Percentiles rank a stretch among this genome's conserved stretches.
phyloP scores from a whole-genome alignment of 2,888 invertebrate genomes.

The Brachylomia viminalis region DNA sequence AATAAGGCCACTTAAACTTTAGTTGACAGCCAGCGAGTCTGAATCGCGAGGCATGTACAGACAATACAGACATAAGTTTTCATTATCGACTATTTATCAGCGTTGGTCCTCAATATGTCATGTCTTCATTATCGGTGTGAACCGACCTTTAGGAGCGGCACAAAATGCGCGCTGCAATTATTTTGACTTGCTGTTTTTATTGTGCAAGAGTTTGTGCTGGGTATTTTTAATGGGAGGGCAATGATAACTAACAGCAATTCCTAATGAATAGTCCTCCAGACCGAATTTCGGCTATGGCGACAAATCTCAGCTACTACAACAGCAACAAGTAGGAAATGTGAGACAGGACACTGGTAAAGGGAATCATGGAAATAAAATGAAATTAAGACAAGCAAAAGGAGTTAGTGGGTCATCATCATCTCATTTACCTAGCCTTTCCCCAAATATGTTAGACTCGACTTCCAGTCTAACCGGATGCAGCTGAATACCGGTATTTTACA shows the following conservation, averaged over 20 bases:
- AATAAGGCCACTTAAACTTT: slow-evolving; percentile 51
- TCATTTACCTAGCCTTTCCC: too few relatives aligned
- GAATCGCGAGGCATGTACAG: slow-evolving; percentile 33
- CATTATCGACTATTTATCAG: slow-evolving; percentile 82
- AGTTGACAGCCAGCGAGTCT: slow-evolving; percentile 48
- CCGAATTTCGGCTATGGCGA: too few relatives aligned
- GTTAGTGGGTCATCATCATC: not conserved
- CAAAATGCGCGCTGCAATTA: slow-evolving; percentile 54
- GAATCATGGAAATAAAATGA: not conserved
- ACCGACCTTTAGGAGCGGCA: slow-evolving; percentile 72
- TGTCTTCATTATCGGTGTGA: slow-evolving; percentile 84
- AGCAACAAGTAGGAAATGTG: not conserved
- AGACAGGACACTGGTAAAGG: not conserved
- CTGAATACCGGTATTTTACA: too few relatives aligned
- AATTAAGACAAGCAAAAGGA: not conserved
- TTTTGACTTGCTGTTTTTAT: slow-evolving; percentile 51
- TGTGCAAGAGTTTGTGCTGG: slow-evolving; percentile 25
- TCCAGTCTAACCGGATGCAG: too few relatives aligned
- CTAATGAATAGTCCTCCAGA: too few relatives aligned
- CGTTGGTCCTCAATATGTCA: slow-evolving; percentile 84
- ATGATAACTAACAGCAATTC: not conserved
- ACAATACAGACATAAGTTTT: slow-evolving; percentile 78
- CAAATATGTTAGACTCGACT: too few relatives aligned
- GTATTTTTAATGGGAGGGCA: not conserved
- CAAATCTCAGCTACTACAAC: too few relatives aligned